phyloP scores from a whole-genome alignment of 92 coral and sea anemone genomes.

The Phymanthus crucifer region DNA sequence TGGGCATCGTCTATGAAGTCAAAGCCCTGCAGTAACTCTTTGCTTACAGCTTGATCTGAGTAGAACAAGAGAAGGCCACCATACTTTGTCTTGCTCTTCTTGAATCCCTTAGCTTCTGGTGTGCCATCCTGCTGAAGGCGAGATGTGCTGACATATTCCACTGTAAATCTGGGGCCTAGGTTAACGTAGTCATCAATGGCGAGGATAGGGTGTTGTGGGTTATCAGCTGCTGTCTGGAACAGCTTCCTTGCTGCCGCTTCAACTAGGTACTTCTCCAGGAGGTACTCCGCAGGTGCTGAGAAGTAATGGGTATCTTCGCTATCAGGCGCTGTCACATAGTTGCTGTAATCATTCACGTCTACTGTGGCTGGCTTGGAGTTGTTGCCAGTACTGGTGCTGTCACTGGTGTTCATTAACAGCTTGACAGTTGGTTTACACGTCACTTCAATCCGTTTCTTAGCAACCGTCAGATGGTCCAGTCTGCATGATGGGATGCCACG shows the following conservation, averaged over 20 bases:
- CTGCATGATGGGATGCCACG: conserved; percentile 68
- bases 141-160: conserved; percentile 78
- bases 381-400: conserved; percentile 44
- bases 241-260: conserved; percentile 76
- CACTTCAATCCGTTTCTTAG: conserved; percentile 73
- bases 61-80: conserved; percentile 89
- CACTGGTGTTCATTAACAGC: conserved; percentile 53
- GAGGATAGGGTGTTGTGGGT: conserved; percentile 74
- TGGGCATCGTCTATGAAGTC: conserved; percentile 89
- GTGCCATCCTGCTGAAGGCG: conserved; percentile 45
- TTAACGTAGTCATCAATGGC: conserved; percentile 84
- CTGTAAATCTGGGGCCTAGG: conserved; percentile 80
- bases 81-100: conserved; percentile 58
- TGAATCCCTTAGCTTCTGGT: conserved; percentile 50
- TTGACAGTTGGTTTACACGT: conserved; percentile 69
- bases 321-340: conserved; percentile 88
- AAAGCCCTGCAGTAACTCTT: conserved; percentile 77
- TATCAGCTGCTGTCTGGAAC: conserved; percentile 81
- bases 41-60: conserved; percentile 63
- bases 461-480: conserved; percentile 74
- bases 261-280: conserved; percentile 88
- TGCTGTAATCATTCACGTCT: conserved; percentile 47
- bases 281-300: conserved; percentile 87
- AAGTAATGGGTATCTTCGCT: conserved; percentile 80
- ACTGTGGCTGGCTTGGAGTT: conserved; percentile 18